These are phyloP conservation scores for Zaprionus obscuricornis DNA, from an alignment of 2,888 invertebrate genomes.

Conservation along the genomic window DNA sequence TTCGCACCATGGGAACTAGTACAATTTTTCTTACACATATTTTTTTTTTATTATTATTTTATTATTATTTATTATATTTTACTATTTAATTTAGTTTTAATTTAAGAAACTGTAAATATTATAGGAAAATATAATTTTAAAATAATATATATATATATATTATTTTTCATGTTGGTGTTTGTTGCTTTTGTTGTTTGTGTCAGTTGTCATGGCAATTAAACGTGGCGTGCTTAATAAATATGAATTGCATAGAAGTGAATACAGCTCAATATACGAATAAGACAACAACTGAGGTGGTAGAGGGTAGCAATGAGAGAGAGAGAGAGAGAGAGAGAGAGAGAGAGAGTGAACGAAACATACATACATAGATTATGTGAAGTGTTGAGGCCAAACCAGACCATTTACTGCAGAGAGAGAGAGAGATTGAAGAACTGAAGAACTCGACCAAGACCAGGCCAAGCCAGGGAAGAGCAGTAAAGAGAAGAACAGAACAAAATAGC, in stretches of 20 bases:
- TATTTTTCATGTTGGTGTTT: slow-evolving; percentile 13
- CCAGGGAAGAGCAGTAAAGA: slow-evolving; percentile 1
- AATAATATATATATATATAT: too few species aligned
- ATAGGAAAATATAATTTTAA: too few species aligned
- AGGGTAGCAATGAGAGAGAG: slow-evolving; percentile 2
- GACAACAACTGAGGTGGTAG: too few species aligned
- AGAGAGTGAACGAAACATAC: slow-evolving; percentile 4
- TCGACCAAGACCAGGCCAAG: slow-evolving; percentile 8
- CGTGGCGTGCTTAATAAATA: slow-evolving; percentile 63
- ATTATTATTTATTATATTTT: too few species aligned
- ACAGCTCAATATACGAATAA: too few species aligned
- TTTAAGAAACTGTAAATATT: too few species aligned
- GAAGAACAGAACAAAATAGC: too few species aligned
- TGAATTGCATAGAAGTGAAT: slow-evolving; percentile 45
- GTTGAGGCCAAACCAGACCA: slow-evolving; percentile 27
- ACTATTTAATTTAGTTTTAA: too few species aligned
- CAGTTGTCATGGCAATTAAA: slow-evolving; percentile 70
- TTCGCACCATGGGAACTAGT: too few species aligned
- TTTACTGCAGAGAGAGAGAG: not conserved
- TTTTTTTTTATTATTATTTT: too few species aligned
- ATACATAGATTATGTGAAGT: not conserved
- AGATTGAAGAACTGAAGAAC: not conserved
- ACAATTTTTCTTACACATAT: too few species aligned
- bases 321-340: not conserved
- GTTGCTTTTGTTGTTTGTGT: slow-evolving; percentile 21